phyloP scores from a whole-genome alignment of 2,888 invertebrate genomes.

The Protophormia terraenovae region DNA sequence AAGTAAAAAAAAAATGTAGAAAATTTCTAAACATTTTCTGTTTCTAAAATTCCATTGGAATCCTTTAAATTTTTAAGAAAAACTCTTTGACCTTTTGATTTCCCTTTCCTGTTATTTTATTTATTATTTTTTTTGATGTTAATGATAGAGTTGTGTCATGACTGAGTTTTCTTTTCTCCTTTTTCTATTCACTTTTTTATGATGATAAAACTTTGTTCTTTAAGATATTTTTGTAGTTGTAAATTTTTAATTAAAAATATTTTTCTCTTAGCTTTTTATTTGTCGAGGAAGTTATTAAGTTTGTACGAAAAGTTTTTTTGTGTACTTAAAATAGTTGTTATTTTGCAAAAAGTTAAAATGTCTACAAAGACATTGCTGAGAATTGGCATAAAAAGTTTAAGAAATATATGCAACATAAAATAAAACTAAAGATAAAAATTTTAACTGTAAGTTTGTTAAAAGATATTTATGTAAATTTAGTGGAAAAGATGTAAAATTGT shows the following conservation, averaged over 20 bases:
- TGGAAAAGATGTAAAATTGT: no score
- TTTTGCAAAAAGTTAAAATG: slow-evolving; percentile 14
- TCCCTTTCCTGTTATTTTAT: neutral
- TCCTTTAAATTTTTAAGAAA: neutral
- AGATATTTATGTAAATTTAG: neutral
- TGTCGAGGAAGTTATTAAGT: slow-evolving; percentile 49
- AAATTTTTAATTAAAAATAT: slow-evolving; percentile 58
- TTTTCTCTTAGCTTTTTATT: slow-evolving; percentile 17
- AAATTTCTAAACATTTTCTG: no score
- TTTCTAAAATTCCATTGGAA: no score
- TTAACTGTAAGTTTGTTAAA: neutral
- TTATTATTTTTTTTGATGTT: neutral
- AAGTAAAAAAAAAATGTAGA: no score
- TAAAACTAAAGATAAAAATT: neutral
- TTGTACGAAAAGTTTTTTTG: slow-evolving; percentile 21
- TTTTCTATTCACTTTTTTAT: neutral
- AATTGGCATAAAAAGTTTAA: neutral
- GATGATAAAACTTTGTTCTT: neutral
- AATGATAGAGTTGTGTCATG: no score
- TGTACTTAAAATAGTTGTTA: neutral
- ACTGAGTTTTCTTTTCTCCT: neutral
- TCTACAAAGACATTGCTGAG: neutral
- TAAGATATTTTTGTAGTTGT: neutral
- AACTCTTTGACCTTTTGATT: neutral
- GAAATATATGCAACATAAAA: neutral